phyloP scores from a whole-genome alignment of 2,888 invertebrate genomes.

The Parnassius glacialis region DNA sequence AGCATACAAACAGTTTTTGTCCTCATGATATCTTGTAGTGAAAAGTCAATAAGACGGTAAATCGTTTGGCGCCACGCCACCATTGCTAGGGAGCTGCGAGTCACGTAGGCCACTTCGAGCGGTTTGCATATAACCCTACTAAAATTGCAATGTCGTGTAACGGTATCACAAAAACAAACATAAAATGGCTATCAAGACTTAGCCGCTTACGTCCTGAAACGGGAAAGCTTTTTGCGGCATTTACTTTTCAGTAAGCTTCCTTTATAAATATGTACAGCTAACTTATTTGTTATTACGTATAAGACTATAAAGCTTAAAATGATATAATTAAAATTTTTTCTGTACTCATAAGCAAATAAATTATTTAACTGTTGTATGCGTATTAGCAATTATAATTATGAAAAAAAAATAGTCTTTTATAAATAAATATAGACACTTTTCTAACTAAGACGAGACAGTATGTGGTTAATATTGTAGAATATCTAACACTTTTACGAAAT shows the following conservation, averaged over 20 bases:
- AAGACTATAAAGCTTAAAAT: no score
- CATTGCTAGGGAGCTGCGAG: constrained; percentile 70
- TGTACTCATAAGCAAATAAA: no score
- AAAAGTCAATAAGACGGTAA: constrained; percentile 68
- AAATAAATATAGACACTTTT: no score
- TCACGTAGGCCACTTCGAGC: constrained; percentile 77
- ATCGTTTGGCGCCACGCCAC: constrained; percentile 72
- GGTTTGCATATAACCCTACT: constrained; percentile 47
- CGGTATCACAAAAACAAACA: constrained; percentile 9
- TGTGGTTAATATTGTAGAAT: no score
- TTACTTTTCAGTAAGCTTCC: constrained; percentile 19
- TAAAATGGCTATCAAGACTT: constrained; percentile 33
- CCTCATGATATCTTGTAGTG: constrained; percentile 21
- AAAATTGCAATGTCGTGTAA: constrained; percentile 42
- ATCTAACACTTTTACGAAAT: no score
- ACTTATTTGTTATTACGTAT: not conserved
- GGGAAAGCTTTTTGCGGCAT: constrained; percentile 24
- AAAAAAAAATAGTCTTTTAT: no score
- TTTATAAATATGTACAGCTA: constrained; percentile 5
- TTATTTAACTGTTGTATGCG: no score
- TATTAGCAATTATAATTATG: no score
- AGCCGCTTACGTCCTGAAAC: constrained; percentile 32
- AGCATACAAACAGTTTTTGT: not conserved
- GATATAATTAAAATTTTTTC: no score
- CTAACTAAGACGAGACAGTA: no score